Evolutionary conservation across 2,888 invertebrate genomes (phyloP), one percentile per base, ranked within the genome.

Genomic region (Allygus modestus): DNA sequence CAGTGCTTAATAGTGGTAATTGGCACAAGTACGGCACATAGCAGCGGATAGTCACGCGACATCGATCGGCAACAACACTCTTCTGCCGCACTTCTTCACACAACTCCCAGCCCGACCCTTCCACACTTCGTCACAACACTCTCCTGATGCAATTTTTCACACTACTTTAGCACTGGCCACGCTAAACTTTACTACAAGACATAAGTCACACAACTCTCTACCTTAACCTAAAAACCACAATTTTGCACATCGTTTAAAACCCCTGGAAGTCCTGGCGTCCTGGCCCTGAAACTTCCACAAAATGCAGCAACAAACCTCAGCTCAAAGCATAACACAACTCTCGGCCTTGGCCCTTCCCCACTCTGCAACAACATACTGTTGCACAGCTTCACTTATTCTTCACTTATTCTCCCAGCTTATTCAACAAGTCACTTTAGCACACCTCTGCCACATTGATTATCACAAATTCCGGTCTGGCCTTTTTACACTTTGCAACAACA

Each of bases 21-120:
- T 65, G 65, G 65, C 65, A 65, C 65, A 65, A 65, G 65, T 65
- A 31, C 65, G 65, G 65, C 31, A 65, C 65, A 65, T 28, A 31
- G 65, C 28, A 1, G 31, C 28, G 17, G 31, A 4, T 26, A 4
- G 65, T 31, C 65, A 65, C 65, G 65, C 65, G 65, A 65, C 28
- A 65, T 65, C 65, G 65, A 65, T 28, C 65, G 28, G 65, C 65
- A 28, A 65, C 26, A 65, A 65, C 65, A 65, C 65, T 65, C 65
- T 65, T 65, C 65, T 65, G 28, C 65, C 31, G 65, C 65, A 28
- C 65, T 65, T 65, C 28, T 28, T 28, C 20, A 65, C 65, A 28
- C 26, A 26, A 28, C 65, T 28, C 28, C 28, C 17, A 0, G 5
- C 28, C 17, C 28, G 5, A 15, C 26, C 0, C 58, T 54, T 15